Evolutionary conservation across 2,888 invertebrate species (phyloP).

Genomic region (Argyresthia albistria): DNA sequence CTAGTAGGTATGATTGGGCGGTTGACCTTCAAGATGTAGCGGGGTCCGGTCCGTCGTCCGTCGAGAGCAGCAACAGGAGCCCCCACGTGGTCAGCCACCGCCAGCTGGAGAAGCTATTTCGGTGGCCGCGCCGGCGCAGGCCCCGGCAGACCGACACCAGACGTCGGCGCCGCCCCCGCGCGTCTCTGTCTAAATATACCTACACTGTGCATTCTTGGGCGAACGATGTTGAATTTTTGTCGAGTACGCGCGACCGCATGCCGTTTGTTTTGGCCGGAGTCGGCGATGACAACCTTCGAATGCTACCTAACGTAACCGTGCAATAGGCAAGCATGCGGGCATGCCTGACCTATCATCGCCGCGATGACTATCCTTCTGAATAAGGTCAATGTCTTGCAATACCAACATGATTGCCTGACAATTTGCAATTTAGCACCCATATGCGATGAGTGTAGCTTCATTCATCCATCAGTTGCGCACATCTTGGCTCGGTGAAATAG

Average conservation of each 20-base stretch:
- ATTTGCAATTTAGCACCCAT: not conserved
- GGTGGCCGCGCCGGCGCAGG: constrained; percentile 71
- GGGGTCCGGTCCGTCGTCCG: not conserved
- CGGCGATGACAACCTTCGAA: constrained; percentile 5
- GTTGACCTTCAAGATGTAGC: no score
- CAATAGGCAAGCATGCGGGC: no score
- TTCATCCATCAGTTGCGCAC: no score
- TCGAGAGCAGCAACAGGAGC: constrained; percentile 17
- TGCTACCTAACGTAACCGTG: not conserved
- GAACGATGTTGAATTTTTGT: constrained; percentile 72
- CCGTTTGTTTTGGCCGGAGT: constrained; percentile 59
- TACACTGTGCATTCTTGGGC: constrained; percentile 70
- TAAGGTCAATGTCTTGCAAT: constrained; percentile 2
- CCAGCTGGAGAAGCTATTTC: constrained; percentile 70
- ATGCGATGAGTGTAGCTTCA: no score
- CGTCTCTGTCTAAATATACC: constrained; percentile 67
- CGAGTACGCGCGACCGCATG: constrained; percentile 71
- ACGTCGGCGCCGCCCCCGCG: constrained; percentile 71
- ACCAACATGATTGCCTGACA: not conserved
- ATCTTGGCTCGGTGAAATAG: no score
- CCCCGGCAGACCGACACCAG: constrained; percentile 75
- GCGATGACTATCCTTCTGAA: not conserved
- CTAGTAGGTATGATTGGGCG: no score
- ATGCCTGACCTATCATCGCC: no score
- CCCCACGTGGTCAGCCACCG: constrained; percentile 66